phyloP scores from a whole-genome alignment of 2,888 invertebrate species.

The Hemistola chrysoprasaria region DNA sequence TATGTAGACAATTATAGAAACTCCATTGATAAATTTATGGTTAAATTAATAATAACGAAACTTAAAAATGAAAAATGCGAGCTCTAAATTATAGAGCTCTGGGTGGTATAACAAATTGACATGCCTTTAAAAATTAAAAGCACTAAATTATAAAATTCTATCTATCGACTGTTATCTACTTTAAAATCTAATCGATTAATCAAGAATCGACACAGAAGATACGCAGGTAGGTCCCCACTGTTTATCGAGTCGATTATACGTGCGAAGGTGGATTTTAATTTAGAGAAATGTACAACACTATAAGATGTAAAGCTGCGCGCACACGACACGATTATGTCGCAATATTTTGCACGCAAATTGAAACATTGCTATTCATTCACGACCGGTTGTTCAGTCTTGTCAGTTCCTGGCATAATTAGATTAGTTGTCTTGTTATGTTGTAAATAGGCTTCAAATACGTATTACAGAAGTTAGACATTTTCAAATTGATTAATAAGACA shows the following conservation, averaged over 20 bases:
- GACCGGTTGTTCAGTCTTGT: slow-evolving; percentile 21
- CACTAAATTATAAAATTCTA: too few species aligned
- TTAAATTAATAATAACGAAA: neutral
- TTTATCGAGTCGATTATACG: slow-evolving; percentile 65
- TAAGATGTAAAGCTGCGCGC: slow-evolving; percentile 26
- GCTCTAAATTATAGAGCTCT: too few species aligned
- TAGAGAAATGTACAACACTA: slow-evolving; percentile 33
- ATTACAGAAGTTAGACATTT: neutral
- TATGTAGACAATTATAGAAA: too few species aligned
- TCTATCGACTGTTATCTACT: neutral
- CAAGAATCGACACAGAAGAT: slow-evolving; percentile 29
- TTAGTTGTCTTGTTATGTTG: slow-evolving; percentile 6
- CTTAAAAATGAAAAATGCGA: neutral
- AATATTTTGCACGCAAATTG: slow-evolving; percentile 29
- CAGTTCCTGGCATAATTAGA: slow-evolving; percentile 8
- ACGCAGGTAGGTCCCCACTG: slow-evolving; percentile 36
- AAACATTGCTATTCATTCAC: slow-evolving; percentile 28
- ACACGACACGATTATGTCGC: slow-evolving; percentile 28
- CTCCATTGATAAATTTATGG: too few species aligned
- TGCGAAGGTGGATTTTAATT: slow-evolving; percentile 63
- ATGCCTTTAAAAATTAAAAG: too few species aligned
- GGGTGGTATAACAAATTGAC: too few species aligned
- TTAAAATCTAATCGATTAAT: slow-evolving; percentile 14
- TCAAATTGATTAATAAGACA: too few species aligned
- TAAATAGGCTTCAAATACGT: slow-evolving; percentile 1